Conservation (phyloP, 2,888 invertebrate species). For the Syrista parreyssii region DNA sequence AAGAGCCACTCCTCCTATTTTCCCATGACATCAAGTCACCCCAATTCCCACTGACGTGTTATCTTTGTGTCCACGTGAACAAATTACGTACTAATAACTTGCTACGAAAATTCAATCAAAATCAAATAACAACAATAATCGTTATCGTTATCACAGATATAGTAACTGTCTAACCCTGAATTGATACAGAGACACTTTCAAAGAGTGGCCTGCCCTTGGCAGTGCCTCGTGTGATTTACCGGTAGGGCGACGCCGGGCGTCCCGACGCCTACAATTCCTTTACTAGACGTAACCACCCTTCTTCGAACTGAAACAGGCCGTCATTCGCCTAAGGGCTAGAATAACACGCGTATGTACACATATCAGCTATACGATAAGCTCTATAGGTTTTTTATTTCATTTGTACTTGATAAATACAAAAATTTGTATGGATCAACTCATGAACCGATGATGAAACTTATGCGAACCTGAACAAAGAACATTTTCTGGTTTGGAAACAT, state of each 20-base stretch:
- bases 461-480: background rate
- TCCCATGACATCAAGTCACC: background rate
- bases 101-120: background rate
- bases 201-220: slow-evolving; percentile 38
- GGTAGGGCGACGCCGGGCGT: slow-evolving; percentile 23
- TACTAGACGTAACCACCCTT: background rate
- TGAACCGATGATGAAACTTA: background rate
- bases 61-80: background rate
- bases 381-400: background rate
- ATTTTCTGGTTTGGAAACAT: background rate
- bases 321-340: background rate
- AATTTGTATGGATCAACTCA: background rate
- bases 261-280: slow-evolving; percentile 8
- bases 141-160: background rate
- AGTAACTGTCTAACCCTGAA: slow-evolving; percentile 15
- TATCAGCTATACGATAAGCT: background rate
- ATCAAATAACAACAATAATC: background rate
- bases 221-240: slow-evolving; percentile 43
- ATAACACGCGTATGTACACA: background rate
- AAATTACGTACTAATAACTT: background rate
- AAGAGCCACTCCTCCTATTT: background rate
- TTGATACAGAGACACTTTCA: slow-evolving; percentile 45
- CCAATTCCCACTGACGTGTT: background rate
- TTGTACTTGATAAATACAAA: background rate
- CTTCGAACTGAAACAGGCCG: background rate